Percentiles rank a stretch among this genome's conserved stretches.
phyloP scores from a whole-genome alignment of 2,888 invertebrate genomes.

The Entomobrya multifasciata region DNA sequence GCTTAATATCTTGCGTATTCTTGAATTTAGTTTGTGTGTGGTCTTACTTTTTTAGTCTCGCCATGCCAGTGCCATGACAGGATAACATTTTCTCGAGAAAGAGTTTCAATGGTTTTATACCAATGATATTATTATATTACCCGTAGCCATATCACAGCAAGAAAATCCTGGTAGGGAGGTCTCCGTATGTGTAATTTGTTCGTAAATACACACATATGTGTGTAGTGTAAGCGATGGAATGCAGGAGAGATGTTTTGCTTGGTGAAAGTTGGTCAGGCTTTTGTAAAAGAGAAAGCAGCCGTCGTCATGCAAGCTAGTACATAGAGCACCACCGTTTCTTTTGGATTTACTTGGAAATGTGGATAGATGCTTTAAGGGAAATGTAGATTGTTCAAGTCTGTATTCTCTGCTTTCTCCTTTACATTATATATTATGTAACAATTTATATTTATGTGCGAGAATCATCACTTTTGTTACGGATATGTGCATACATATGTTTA shows the following conservation, averaged over 20 bases:
- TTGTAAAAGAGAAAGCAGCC: slow-evolving; percentile 41
- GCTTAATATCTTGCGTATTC: background rate
- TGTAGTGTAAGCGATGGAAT: slow-evolving; percentile 37
- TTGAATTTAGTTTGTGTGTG: background rate
- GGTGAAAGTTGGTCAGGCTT: slow-evolving; percentile 52
- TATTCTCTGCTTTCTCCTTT: too few relatives aligned
- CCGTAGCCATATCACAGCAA: too few relatives aligned
- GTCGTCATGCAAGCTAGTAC: background rate
- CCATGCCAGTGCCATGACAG: slow-evolving; percentile 3
- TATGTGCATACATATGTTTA: background rate
- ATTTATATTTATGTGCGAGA: background rate
- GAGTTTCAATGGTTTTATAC: slow-evolving; percentile 33
- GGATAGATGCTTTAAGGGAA: slow-evolving; percentile 52
- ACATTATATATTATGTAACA: too few relatives aligned
- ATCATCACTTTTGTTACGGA: slow-evolving; percentile 35
- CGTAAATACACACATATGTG: slow-evolving; percentile 27
- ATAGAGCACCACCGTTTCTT: slow-evolving; percentile 12
- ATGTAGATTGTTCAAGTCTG: slow-evolving; percentile 37
- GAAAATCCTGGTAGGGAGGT: background rate
- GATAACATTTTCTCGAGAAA: slow-evolving; percentile 25
- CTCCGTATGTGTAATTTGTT: background rate
- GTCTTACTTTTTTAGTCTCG: too few relatives aligned
- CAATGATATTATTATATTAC: slow-evolving; percentile 15
- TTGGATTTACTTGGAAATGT: slow-evolving; percentile 49
- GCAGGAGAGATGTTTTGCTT: slow-evolving; percentile 32